Base-by-base conservation (phyloP, 1,140 invertebrate genomes). In the Oryzaephilus surinamensis region DNA sequence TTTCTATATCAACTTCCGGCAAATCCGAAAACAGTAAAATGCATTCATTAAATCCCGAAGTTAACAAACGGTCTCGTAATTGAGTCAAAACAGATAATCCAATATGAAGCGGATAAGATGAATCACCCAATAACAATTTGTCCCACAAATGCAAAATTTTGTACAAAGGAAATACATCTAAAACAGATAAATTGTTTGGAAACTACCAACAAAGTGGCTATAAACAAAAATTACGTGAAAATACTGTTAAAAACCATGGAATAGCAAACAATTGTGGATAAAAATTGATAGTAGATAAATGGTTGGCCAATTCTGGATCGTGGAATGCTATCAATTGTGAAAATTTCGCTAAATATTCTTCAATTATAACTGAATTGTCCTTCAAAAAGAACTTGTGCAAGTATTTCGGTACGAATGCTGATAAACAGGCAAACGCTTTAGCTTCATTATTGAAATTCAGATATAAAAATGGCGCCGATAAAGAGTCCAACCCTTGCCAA, bases 181-280 rank as follows among this genome's bases (percentile, higher is more conserved):
- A 41, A 71, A 67, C n/a, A 58, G 18, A 8, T 13, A 11, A 32
- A 27, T 17, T 31, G 13, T 15, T 38, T 12, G 10, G 28, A 19
- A 21, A 8, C 11, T 2, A 30, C 12, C 17, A 4, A 20, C 19
- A 20, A 20, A 20, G 19, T 5, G 19, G 8, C 19, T 20, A 20
- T 20, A 20, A 20, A 13, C 7, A 16, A 16, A 32, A 82, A 85
- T 81, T 73, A 96, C 90, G 95, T 38, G 95, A 96, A 71, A 97
- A 99, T 90, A 98, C 97, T 6, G 96, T 99, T 4, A 99, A 68
- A 64, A 99, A 98, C 96, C 96, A 99, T 0, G 96, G 95, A 62
- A 99, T 98, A n/a, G 96, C 91, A 69, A 98, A 99, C 2, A 99
- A 67, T 69, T 99, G 93, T 0, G 96, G 93, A 50, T 95, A 88